phyloP scores from a whole-genome alignment of 2,888 invertebrate species.

The Oithona nana region DNA sequence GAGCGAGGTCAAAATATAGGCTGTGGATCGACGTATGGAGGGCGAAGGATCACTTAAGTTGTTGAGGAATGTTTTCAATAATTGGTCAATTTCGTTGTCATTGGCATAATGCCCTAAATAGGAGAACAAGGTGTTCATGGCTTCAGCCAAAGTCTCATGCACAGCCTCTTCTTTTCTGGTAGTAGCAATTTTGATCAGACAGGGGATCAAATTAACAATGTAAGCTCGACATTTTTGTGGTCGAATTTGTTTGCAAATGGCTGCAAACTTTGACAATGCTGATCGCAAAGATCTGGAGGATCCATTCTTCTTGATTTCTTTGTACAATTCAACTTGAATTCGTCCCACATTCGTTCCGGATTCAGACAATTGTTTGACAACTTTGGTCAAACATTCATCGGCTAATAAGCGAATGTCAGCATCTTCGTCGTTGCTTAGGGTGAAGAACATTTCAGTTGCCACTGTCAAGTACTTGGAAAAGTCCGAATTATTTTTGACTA shows the following conservation, averaged over 20 bases:
- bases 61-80: background rate
- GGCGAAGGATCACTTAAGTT: background rate
- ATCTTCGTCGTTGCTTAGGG: background rate
- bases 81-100: slow-evolving; percentile 44
- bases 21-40: background rate
- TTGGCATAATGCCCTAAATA: slow-evolving; percentile 46
- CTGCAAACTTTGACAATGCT: slow-evolving; percentile 53
- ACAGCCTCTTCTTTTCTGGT: slow-evolving; percentile 49
- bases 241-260: slow-evolving; percentile 49
- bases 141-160: slow-evolving; percentile 43
- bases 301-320: slow-evolving; percentile 61
- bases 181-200: slow-evolving; percentile 43
- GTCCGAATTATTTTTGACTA: background rate
- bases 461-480: slow-evolving; percentile 2
- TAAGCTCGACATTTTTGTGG: slow-evolving; percentile 36
- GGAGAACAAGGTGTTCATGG: slow-evolving; percentile 44
- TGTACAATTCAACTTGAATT: slow-evolving; percentile 55
- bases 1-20: background rate
- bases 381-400: background rate
- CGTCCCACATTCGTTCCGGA: background rate
- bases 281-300: slow-evolving; percentile 47
- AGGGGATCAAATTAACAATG: slow-evolving; percentile 51
- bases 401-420: background rate
- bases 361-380: background rate
- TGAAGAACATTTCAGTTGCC: background rate